Percentiles rank a stretch among this genome's conserved stretches.
Evolutionary conservation across 2,888 invertebrate species (phyloP).

Genomic region (Nowickia ferox): DNA sequence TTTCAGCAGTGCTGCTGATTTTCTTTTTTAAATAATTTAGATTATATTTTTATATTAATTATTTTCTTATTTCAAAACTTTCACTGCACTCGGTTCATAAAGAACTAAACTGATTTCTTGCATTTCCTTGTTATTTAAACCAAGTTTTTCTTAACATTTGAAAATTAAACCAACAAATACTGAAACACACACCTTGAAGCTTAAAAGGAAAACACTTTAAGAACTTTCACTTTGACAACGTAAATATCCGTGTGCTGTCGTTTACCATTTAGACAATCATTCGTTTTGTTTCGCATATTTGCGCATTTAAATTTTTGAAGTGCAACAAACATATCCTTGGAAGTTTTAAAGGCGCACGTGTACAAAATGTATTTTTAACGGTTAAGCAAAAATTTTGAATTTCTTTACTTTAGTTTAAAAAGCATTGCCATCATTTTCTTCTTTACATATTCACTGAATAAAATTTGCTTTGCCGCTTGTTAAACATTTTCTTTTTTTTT

Average conservation of each 20-base stretch:
- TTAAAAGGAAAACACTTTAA: not conserved
- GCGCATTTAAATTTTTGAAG: not conserved
- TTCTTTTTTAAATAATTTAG: slow-evolving; percentile 5
- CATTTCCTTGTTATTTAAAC: slow-evolving; percentile 63
- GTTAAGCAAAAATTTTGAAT: slow-evolving; percentile 53
- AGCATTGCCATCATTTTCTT: slow-evolving; percentile 60
- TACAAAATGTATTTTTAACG: slow-evolving; percentile 36
- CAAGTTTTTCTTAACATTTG: slow-evolving; percentile 23
- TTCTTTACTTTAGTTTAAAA: slow-evolving; percentile 39
- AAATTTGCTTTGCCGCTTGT: slow-evolving; percentile 46
- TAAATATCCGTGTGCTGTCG: slow-evolving; percentile 29
- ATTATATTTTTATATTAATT: slow-evolving; percentile 10
- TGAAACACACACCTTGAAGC: not conserved
- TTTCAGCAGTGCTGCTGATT: not conserved
- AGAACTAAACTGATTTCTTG: slow-evolving; percentile 60
- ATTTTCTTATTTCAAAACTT: slow-evolving; percentile 26
- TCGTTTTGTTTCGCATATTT: slow-evolving; percentile 14
- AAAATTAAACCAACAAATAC: not conserved
- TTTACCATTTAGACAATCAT: not conserved
- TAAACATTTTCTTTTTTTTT: not conserved
- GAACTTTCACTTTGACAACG: slow-evolving; percentile 44
- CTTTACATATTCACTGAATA: not conserved
- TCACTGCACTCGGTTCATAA: slow-evolving; percentile 57
- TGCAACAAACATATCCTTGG: slow-evolving; percentile 36
- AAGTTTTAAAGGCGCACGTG: slow-evolving; percentile 34